Percentiles rank a stretch among this genome's conserved stretches.
phyloP scores from a whole-genome alignment of 2,888 invertebrate species.

The Achlya flavicornis region DNA sequence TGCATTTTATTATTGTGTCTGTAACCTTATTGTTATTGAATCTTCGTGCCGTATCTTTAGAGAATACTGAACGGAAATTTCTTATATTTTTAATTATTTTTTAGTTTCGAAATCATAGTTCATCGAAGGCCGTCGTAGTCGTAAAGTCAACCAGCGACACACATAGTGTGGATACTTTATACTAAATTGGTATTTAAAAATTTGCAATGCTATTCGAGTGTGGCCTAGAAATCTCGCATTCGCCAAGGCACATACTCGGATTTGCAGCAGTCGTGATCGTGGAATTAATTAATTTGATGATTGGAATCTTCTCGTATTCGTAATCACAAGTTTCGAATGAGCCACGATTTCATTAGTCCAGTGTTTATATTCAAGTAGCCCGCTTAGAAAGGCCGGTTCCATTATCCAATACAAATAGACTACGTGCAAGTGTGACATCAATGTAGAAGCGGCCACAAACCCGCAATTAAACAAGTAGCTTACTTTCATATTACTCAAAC shows the following conservation, averaged over 20 bases:
- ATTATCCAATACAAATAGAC: conserved; percentile 9
- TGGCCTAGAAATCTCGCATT: conserved; percentile 66
- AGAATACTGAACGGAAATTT: conserved; percentile 22
- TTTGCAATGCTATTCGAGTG: conserved; percentile 61
- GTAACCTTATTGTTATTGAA: conserved; percentile 20
- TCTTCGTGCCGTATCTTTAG: conserved; percentile 31
- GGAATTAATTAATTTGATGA: conserved; percentile 52
- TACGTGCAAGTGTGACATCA: not conserved
- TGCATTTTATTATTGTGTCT: conserved; percentile 17
- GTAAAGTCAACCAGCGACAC: conserved; percentile 34
- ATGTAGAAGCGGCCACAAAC: not conserved
- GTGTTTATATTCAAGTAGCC: conserved; percentile 16
- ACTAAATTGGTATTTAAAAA: conserved; percentile 48
- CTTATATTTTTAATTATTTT: conserved; percentile 26
- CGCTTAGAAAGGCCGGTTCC: conserved; percentile 12
- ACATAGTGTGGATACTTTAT: conserved; percentile 43
- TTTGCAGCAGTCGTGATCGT: conserved; percentile 38
- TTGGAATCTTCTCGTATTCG: conserved; percentile 35
- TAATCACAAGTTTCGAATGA: conserved; percentile 20
- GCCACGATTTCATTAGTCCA: conserved; percentile 13
- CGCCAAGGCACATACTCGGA: conserved; percentile 43
- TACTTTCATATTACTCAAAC: not conserved
- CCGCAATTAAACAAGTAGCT: not conserved
- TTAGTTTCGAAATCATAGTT: conserved; percentile 35
- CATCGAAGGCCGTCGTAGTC: conserved; percentile 35